Evolutionary conservation across 2,888 invertebrate species (phyloP), one percentile per base, ranked within the genome.

Genomic region (Eledona agricola): DNA sequence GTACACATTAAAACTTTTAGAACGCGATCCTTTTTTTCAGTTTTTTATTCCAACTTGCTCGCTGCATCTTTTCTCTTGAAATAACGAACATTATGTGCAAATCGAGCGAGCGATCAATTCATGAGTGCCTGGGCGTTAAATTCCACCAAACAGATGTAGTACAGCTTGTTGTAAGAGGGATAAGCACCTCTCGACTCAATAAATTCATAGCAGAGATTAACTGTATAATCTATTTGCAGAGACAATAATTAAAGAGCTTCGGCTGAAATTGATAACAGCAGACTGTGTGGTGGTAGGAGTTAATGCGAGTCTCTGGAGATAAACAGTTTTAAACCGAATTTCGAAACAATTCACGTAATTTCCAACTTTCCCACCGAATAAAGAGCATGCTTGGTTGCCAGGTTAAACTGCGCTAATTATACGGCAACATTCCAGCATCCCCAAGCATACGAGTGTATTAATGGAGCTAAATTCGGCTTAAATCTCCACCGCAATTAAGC

Each of bases 301-400:
- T 42, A 23, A 53, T 50, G 51, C 47, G 51, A 51, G 57, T 37
- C 46, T 50, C 12, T 54, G 37, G 45, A 54, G 54, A 57, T 57
- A 57, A 46, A 54, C 58, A 52, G 58, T 58, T 58, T 53, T 53
- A 50, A 55, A 56, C 55, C 50, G 45, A 58, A 56, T 58, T 59
- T 37, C 35, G 37, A 59, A 59, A 59, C 59, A 57, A 59, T 59
- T 49, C 59, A 54, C 59, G 59, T 59, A 59, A 54, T 54, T 49
- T 25, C 54, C 11, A 57, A 56, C 46, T 57, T 57, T 35, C 28
- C 51, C 47, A 53, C 34, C 42, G 57, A 50, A 55, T 57, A 59
- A 57, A 55, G 56, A 58, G 56, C 55, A 42, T 38, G 51, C 47
- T 42, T 45, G 23, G 49, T 31, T 59, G 43, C 54, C 54, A 54